These are phyloP conservation scores for Cricetomys ansorgei DNA, from an alignment of 2,113 vertebrate genomes.

Conservation along the genomic window DNA sequence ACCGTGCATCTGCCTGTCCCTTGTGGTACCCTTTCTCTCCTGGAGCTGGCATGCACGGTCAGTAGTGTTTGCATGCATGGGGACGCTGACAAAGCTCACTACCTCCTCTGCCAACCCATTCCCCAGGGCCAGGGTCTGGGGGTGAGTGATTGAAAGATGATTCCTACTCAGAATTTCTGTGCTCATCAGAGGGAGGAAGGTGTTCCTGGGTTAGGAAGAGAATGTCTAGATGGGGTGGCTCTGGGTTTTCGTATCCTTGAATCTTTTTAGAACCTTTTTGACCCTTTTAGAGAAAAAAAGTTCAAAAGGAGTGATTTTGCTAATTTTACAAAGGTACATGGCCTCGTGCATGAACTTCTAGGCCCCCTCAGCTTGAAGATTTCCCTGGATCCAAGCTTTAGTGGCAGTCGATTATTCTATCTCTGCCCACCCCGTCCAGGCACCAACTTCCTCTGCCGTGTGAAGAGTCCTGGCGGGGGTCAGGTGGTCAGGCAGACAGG, in stretches of 20 bases:
- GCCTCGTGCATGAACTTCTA: rapidly evolving
- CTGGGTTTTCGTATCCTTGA: background rate
- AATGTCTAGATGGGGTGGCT: background rate
- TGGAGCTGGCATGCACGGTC: background rate
- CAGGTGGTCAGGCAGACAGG: background rate
- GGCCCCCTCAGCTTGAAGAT: background rate
- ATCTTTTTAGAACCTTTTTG: background rate
- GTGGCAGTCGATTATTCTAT: too few species aligned
- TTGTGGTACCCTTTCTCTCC: background rate
- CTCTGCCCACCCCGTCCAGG: rapidly evolving
- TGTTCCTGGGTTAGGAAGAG: too few species aligned
- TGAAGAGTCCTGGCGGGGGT: background rate
- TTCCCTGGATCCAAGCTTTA: too few species aligned
- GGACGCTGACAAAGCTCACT: background rate
- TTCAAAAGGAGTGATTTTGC: background rate
- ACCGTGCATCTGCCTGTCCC: too few species aligned
- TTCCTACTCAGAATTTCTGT: background rate
- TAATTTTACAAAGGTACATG: background rate
- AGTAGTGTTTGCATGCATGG: background rate
- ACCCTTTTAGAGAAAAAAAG: background rate
- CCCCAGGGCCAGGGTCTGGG: background rate
- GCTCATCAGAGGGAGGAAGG: background rate
- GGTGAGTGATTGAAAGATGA: background rate
- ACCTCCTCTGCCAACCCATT: background rate
- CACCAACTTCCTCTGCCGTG: background rate